These are phyloP conservation scores for Galaxias olidus DNA, from an alignment of 2,797 vertebrate species.

Conservation along the genomic window DNA sequence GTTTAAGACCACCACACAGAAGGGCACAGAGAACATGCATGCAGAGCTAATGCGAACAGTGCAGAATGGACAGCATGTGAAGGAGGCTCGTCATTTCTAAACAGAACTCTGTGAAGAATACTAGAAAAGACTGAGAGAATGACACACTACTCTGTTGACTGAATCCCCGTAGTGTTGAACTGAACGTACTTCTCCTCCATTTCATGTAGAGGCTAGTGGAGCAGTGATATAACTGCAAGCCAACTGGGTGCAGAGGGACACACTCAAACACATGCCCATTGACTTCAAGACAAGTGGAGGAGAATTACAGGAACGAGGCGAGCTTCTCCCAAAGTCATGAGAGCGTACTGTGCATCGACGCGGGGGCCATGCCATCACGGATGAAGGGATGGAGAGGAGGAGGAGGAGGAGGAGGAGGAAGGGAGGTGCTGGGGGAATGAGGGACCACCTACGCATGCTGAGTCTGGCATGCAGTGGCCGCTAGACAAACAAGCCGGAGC, in stretches of 20 bases:
- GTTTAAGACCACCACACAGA: constrained; percentile 21
- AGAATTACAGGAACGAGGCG: neutral
- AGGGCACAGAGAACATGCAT: constrained; percentile 26
- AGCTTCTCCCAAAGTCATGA: neutral
- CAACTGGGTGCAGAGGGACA: neutral
- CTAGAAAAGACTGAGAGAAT: neutral
- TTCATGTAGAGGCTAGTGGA: constrained; percentile 3
- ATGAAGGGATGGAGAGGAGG: constrained; percentile 13
- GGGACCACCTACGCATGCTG: constrained; percentile 23
- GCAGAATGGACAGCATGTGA: neutral
- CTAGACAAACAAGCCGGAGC: neutral
- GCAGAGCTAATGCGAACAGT: too few species aligned
- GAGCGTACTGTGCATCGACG: constrained; percentile 3
- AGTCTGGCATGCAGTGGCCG: constrained; percentile 27
- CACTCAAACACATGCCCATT: constrained; percentile 4
- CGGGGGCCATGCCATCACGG: constrained; percentile 14
- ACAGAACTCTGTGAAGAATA: neutral
- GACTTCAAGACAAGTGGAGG: constrained; percentile 5
- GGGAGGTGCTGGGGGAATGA: neutral
- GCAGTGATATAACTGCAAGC: neutral
- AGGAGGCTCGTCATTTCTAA: constrained; percentile 2
- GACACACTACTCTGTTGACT: too few species aligned
- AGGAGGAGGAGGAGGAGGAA: neutral
- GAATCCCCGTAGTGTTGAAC: constrained; percentile 25
- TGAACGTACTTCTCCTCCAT: constrained; percentile 6